Evolutionary conservation across 2,113 vertebrate species (phyloP), one percentile per base, ranked within the genome.

Genomic region (Pseudorasbora parva): DNA sequence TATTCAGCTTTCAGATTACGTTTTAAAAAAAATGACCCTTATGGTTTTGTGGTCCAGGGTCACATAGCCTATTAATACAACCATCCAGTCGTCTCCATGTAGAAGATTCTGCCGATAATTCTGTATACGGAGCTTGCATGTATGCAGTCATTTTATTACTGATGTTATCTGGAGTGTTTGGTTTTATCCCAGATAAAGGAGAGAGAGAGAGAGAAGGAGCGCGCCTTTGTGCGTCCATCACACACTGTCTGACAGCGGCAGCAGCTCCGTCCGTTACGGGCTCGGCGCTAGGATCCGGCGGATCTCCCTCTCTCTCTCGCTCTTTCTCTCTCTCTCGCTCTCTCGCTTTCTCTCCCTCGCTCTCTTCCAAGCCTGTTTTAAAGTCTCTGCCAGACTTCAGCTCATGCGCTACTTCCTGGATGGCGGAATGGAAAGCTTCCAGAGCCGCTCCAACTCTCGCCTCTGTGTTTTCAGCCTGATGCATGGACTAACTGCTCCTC

Each of bases 351-450:
- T 84, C 78, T 89, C 84, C 83, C 47, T 88, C 78, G 83, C 84
- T 88, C 87, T 83, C 88, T 87, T 51, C 71, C 81, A 69, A 90
- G 86, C 91, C 92, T 92, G 94, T 96, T 97, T 96, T 95, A 96
- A 96, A 98, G 96, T 97, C 95, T 93, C 93, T 86, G 94, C 91
- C 96, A 94, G 94, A 95, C 93, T 94, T 92, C 89, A 91, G 94
- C 95, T 96, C 94, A 93, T 94, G 92, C 94, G 95, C 90, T 94
- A 95, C 95, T 96, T 96, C 95, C 95, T 96, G 95, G 93, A 94
- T 92, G 94, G 94, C 94, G 94, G 95, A 94, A 95, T 95, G 94
- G 94, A 94, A 93, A 94, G 94, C 92, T 88, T 93, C 92, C 94
- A 93, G 94, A 89, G 84, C 90, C 84, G 89, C 93, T 92, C 90